phyloP scores from a whole-genome alignment of 30 jellyfish, hydroid and myxozoan species.

The Turritopsis dohrnii region DNA sequence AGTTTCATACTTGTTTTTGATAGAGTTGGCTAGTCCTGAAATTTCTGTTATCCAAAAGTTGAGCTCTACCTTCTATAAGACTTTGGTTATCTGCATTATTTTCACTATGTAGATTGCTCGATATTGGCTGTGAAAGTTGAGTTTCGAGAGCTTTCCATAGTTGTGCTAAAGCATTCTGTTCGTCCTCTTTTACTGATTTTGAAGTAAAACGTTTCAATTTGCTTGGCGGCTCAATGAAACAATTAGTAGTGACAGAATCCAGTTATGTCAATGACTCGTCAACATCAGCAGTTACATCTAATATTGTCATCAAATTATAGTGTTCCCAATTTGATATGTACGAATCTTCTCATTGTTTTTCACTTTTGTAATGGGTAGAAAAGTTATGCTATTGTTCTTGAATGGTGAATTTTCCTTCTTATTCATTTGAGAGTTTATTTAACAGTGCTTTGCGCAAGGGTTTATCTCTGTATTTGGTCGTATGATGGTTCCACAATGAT shows the following conservation, averaged over 20 bases:
- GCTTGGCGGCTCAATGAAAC: background rate
- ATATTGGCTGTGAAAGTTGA: background rate
- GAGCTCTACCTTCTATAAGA: background rate
- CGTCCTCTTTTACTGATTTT: background rate
- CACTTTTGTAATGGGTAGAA: too few relatives aligned
- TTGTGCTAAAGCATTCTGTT: background rate
- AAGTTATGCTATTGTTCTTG: too few relatives aligned
- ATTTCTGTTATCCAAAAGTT: too few relatives aligned
- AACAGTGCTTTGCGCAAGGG: background rate
- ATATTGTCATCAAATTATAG: too few relatives aligned
- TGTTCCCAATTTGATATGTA: background rate
- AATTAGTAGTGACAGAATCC: too few relatives aligned
- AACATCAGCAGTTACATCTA: too few relatives aligned
- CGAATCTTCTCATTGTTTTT: background rate
- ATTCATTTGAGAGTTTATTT: background rate
- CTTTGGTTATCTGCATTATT: background rate
- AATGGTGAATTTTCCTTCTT: too few relatives aligned
- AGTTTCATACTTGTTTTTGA: too few relatives aligned
- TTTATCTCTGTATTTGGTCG: background rate
- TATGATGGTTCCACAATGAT: constrained; percentile 7
- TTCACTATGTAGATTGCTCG: background rate
- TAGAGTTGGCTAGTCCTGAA: too few relatives aligned
- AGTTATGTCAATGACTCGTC: too few relatives aligned
- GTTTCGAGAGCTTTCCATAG: constrained; percentile 2
- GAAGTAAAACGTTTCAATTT: background rate